phyloP scores from a whole-genome alignment of 2,113 vertebrate species.

The Leucoraja erinaceus region DNA sequence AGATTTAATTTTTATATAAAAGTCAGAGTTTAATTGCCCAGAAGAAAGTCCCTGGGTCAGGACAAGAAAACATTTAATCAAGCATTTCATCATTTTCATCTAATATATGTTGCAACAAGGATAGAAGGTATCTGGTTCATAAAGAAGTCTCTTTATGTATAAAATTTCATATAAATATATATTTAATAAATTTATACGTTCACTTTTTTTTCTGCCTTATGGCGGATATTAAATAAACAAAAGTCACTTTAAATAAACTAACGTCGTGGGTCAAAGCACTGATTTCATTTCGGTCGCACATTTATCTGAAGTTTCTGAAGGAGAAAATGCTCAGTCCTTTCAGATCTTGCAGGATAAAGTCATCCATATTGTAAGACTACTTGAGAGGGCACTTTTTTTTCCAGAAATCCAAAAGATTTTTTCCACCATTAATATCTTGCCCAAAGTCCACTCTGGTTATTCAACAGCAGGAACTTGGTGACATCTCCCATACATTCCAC shows the following conservation, averaged over 20 bases:
- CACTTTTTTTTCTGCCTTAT: not conserved
- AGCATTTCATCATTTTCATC: not conserved
- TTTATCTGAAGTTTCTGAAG: not conserved
- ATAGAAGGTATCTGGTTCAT: not conserved
- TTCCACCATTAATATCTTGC: no score
- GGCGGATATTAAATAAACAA: not conserved
- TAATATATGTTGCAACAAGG: not conserved
- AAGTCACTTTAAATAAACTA: constrained; percentile 15
- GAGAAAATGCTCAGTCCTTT: not conserved
- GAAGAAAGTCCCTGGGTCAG: not conserved
- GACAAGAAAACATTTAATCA: not conserved
- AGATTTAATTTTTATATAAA: not conserved
- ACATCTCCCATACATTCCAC: not conserved
- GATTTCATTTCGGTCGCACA: not conserved
- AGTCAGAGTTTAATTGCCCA: not conserved
- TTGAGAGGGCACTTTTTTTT: not conserved
- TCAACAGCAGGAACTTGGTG: no score
- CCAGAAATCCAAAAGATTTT: not conserved
- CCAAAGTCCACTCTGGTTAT: not conserved
- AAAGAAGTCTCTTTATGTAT: not conserved
- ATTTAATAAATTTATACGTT: constrained; percentile 26
- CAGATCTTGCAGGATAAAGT: not conserved
- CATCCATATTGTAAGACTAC: not conserved
- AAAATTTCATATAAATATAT: constrained; percentile 32
- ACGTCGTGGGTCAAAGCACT: not conserved